Evolutionary conservation across 2,113 vertebrate species (phyloP), one percentile per base, ranked within the genome.

Genomic region (Anser brachyrhynchus): DNA sequence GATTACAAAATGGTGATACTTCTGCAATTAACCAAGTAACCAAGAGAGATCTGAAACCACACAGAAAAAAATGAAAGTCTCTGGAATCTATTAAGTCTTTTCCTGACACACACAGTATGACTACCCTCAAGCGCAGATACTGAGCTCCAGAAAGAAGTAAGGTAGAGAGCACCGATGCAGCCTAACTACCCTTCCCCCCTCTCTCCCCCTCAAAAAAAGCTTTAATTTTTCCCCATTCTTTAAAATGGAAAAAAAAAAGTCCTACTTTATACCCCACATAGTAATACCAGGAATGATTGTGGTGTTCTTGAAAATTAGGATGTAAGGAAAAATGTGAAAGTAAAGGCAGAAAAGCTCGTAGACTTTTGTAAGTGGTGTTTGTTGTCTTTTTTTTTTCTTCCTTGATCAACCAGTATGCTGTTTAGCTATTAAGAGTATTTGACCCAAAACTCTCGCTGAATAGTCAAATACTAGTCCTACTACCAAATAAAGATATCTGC

Each of bases 351-450:
- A 81, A 78, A 61, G 9, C 26, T 55, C 15, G 23, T 80, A 28
- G 1, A 1, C 35, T 89, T 62, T 75, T 74, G 13, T 41, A 20
- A 61, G 52, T 74, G 35, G 10, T 61, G 11, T 43, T 71, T 72
- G 26, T 52, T 58, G 23, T 13, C 13, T 8, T 22, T 58, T 12
- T 31, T 39, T 62, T 51, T 75, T 19, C 3, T 7, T 44, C 35
- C 29, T 1, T 0, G 0, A 12, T 86, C 51, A 41, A 20, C 18
- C 2, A 3, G 61, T 80, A 8, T 3, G 39, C 21, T 4, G 0
- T 64, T 49, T 10, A 35, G 18, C 18, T 80, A 43, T 87, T 52
- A 28, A 20, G 41, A 41, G 11, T 44, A n/a, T 73, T 82, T 66
- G 15, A 22, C 58, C 33, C 8, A 33, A 17, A 7, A 6, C 89